These are phyloP conservation scores for Osedax fenrisi DNA, from an alignment of 2,888 invertebrate species.

Conservation along the genomic window DNA sequence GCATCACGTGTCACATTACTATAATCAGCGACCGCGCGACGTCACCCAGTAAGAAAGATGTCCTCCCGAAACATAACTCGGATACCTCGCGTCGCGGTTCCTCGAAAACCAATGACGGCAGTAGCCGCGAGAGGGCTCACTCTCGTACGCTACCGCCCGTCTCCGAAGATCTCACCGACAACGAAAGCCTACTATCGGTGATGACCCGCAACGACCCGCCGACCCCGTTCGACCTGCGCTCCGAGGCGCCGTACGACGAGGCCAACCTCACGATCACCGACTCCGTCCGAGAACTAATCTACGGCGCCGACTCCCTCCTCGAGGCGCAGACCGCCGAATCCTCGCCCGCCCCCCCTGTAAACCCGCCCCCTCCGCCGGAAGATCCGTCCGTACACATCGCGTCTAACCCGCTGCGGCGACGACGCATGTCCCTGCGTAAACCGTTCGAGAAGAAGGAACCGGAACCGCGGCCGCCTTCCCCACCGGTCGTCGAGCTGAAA, in stretches of 20 bases:
- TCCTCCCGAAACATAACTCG: no score
- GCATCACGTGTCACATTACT: no score
- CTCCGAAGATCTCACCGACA: not conserved
- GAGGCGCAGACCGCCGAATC: not conserved
- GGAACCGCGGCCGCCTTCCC: not conserved
- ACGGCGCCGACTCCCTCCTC: no score
- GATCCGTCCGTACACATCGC: no score
- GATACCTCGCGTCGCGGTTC: no score
- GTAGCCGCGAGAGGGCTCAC: no score
- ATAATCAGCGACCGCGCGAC: no score
- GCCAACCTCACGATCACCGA: not conserved
- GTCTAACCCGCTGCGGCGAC: not conserved
- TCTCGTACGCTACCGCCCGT: no score
- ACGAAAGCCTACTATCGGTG: not conserved
- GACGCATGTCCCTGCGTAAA: not conserved
- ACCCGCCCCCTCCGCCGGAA: no score
- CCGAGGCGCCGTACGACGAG: not conserved
- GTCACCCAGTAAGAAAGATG: no score
- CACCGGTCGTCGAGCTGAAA: not conserved
- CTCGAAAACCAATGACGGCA: no score
- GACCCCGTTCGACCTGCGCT: not conserved
- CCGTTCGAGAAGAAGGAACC: not conserved
- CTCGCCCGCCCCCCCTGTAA: not conserved
- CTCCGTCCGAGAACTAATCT: not conserved
- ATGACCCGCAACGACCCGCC: not conserved